Evolutionary conservation across 2,888 invertebrate genomes (phyloP).

Genomic region (Diploptera punctata): DNA sequence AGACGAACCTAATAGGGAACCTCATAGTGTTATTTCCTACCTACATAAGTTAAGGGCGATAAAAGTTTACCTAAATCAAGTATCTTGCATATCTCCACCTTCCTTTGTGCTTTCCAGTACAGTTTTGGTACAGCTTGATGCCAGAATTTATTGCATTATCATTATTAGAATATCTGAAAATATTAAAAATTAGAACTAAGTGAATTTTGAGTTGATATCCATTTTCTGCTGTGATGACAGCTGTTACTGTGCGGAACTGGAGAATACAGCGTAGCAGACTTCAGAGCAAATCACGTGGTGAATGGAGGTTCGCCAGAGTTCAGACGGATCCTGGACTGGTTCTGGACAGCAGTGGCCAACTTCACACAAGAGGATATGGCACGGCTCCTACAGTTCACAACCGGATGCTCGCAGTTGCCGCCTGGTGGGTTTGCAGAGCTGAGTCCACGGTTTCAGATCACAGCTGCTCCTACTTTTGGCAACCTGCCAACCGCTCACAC

Average conservation of each 20-base stretch:
- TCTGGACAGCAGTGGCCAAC: slow-evolving; percentile 88
- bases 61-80: no score
- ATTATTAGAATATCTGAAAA: no score
- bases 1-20: no score
- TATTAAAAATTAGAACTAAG: no score
- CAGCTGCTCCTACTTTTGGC: slow-evolving; percentile 87
- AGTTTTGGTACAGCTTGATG: no score
- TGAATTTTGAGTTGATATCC: slow-evolving; percentile 41
- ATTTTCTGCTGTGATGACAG: slow-evolving; percentile 67
- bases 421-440: slow-evolving; percentile 90
- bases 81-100: no score
- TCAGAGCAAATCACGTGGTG: slow-evolving; percentile 86
- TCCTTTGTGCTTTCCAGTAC: no score
- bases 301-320: slow-evolving; percentile 81
- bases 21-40: no score
- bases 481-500: slow-evolving; percentile 94
- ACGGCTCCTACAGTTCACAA: slow-evolving; percentile 88
- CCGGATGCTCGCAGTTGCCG: slow-evolving; percentile 91
- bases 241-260: slow-evolving; percentile 92
- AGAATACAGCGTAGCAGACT: slow-evolving; percentile 88
- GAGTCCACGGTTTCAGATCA: slow-evolving; percentile 91
- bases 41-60: no score
- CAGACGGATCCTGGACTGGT: slow-evolving; percentile 85
- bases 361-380: slow-evolving; percentile 94
- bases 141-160: no score